Percentiles rank a stretch among this genome's conserved stretches.
Evolutionary conservation across 2,888 invertebrate genomes (phyloP).

Genomic region (Chloroclysta siterata): DNA sequence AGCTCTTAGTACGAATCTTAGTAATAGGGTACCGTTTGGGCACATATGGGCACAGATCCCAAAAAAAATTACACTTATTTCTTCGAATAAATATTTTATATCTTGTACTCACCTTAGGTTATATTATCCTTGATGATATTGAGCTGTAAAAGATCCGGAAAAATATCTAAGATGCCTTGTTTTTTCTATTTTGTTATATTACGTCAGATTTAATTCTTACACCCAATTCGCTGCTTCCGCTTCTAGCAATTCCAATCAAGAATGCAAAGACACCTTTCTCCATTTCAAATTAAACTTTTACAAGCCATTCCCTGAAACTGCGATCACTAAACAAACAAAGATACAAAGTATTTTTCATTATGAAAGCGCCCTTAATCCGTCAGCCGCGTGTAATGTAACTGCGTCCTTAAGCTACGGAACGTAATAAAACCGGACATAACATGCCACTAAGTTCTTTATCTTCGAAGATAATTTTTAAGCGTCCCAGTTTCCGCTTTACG

Average conservation of each 20-base stretch:
- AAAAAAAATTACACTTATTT: too few relatives aligned
- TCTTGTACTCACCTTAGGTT: too few relatives aligned
- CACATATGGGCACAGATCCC: too few relatives aligned
- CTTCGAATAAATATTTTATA: too few relatives aligned
- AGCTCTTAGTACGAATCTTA: too few relatives aligned
- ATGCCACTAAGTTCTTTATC: conserved; percentile 63
- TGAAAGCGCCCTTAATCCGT: conserved; percentile 42
- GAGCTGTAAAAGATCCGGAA: too few relatives aligned
- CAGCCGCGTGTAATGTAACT: conserved; percentile 39
- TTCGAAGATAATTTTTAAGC: conserved; percentile 65
- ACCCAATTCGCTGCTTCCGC: background rate
- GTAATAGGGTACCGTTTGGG: too few relatives aligned
- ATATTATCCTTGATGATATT: too few relatives aligned
- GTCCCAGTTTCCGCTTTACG: conserved; percentile 53
- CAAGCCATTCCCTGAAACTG: conserved; percentile 11
- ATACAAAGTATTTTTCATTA: conserved; percentile 48
- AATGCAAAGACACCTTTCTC: conserved; percentile 1
- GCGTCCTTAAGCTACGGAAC: conserved; percentile 38
- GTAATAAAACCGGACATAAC: conserved; percentile 61
- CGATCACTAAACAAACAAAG: conserved; percentile 30
- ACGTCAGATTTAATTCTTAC: too few relatives aligned
- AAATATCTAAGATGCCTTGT: too few relatives aligned
- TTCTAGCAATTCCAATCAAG: background rate
- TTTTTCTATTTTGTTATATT: too few relatives aligned
- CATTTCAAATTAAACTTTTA: conserved; percentile 19